A percentile compares a stretch with the other conserved stretches of the same genome.
Conservation (phyloP, 2,888 invertebrate species). For the Molorchus minor region DNA sequence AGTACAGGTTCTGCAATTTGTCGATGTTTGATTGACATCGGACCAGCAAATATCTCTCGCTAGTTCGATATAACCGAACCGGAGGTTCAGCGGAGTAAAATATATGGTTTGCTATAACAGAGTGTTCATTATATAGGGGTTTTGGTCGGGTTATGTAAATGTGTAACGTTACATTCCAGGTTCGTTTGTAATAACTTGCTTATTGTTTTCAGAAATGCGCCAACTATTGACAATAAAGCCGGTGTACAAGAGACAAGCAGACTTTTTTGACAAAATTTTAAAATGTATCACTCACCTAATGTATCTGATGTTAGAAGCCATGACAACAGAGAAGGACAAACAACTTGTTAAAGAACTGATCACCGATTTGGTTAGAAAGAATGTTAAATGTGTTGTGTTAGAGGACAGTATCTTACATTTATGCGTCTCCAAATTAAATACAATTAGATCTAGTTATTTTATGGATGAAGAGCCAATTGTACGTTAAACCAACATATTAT, state of each 20-base stretch:
- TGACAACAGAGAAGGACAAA: slow-evolving; percentile 65
- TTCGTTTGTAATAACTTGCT: too few species aligned
- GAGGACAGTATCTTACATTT: slow-evolving; percentile 88
- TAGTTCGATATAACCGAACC: too few species aligned
- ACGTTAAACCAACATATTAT: slow-evolving; percentile 42
- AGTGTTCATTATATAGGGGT: too few species aligned
- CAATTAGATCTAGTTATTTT: slow-evolving; percentile 80
- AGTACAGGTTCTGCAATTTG: too few species aligned
- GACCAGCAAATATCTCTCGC: too few species aligned
- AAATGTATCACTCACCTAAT: slow-evolving; percentile 83
- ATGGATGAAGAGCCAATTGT: slow-evolving; percentile 70
- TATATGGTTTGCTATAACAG: too few species aligned
- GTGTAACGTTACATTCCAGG: too few species aligned
- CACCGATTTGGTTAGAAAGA: slow-evolving; percentile 67
- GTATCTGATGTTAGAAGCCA: slow-evolving; percentile 73
- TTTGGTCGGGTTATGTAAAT: too few species aligned
- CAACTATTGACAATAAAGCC: slow-evolving; percentile 69
- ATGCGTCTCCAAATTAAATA: slow-evolving; percentile 80
- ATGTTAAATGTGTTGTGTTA: slow-evolving; percentile 74
- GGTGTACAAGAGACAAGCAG: slow-evolving; percentile 79
- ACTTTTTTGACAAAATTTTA: slow-evolving; percentile 82
- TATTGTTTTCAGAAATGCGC: slow-evolving; percentile 66
- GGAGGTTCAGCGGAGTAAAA: too few species aligned
- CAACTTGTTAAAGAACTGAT: slow-evolving; percentile 64
- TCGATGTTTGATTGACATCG: too few species aligned